Evolutionary conservation across 2,797 vertebrate genomes (phyloP).

Genomic region (Phalloptychus januarius): DNA sequence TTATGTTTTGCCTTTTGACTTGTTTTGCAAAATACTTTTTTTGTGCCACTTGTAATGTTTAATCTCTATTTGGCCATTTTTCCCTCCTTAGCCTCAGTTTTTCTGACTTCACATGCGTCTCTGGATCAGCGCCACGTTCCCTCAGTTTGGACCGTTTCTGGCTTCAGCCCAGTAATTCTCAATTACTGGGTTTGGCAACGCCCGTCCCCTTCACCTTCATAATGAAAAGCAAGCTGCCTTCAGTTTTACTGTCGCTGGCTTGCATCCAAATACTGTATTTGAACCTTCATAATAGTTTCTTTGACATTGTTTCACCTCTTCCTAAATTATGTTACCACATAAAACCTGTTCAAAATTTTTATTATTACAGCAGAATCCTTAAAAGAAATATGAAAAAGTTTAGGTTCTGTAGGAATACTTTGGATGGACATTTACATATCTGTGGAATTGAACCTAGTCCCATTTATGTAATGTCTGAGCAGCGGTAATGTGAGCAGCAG

Average conservation of each 20-base stretch:
- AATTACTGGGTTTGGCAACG: background rate
- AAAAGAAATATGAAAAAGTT: background rate
- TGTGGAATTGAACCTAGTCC: background rate
- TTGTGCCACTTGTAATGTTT: background rate
- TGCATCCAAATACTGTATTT: background rate
- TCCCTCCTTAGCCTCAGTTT: background rate
- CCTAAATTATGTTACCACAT: background rate
- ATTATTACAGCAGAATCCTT: too few species aligned
- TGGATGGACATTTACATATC: background rate
- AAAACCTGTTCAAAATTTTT: background rate
- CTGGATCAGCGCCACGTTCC: background rate
- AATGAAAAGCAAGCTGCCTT: background rate
- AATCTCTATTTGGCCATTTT: background rate
- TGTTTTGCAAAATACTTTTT: background rate
- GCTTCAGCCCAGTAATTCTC: background rate
- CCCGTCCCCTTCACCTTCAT: background rate
- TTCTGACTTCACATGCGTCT: background rate
- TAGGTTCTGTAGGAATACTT: background rate
- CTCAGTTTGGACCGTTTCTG: background rate
- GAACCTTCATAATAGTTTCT: background rate
- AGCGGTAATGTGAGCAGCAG: background rate
- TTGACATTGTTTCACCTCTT: background rate
- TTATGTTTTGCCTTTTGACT: background rate
- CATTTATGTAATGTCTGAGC: conserved; percentile 1
- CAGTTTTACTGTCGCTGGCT: background rate